Percentiles rank a stretch among this genome's conserved stretches.
phyloP scores from a whole-genome alignment of 1,140 invertebrate species.

The Zaprionus capensis region DNA sequence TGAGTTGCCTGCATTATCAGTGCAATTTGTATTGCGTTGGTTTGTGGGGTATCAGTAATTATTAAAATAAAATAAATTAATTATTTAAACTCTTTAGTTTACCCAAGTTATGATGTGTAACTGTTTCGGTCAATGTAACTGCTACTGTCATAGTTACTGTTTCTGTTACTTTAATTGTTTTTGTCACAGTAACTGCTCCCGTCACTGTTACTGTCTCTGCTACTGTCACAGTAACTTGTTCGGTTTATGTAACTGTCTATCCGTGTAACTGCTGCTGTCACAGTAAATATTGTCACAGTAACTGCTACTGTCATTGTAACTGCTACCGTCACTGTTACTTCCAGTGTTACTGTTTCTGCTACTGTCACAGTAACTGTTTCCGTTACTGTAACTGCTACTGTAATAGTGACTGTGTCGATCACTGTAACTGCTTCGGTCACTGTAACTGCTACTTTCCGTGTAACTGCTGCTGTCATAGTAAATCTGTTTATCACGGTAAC shows the following conservation, averaged over 20 bases:
- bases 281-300: neutral
- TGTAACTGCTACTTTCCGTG: neutral
- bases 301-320: neutral
- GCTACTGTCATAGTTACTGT: neutral
- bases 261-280: neutral
- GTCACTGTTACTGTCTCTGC: neutral
- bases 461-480: too few species aligned
- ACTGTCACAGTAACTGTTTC: too few species aligned
- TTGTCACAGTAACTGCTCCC: neutral
- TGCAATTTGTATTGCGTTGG: neutral
- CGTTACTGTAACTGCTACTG: neutral
- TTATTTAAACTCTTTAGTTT: too few species aligned
- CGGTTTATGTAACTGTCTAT: too few species aligned
- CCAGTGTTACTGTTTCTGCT: neutral
- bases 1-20: neutral
- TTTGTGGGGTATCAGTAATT: neutral
- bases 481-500: too few species aligned
- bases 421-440: too few species aligned
- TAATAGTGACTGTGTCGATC: accelerated
- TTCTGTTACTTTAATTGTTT: neutral
- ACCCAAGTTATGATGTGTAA: neutral
- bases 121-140: neutral
- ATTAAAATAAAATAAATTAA: too few species aligned
- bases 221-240: neutral
- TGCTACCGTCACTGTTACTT: neutral